Evolutionary conservation across 2,113 vertebrate species (phyloP).

Genomic region (Oreochromis niloticus): DNA sequence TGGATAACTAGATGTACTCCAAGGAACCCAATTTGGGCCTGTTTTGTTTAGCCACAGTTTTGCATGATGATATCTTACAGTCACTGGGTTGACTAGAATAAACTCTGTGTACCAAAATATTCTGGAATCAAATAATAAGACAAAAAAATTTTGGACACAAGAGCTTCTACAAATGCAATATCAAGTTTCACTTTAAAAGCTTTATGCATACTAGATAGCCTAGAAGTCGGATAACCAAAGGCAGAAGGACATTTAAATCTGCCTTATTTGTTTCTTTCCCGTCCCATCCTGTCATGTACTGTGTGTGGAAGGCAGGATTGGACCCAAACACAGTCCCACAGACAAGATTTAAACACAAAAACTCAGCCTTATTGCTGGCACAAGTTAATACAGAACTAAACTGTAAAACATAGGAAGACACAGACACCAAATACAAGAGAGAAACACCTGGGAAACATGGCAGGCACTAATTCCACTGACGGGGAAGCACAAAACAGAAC

Average conservation of each 20-base stretch:
- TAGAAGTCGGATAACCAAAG: neutral
- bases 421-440: neutral
- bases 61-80: fast-evolving
- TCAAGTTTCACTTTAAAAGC: neutral
- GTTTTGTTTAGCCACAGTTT: neutral
- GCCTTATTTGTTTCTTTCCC: neutral
- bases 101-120: neutral
- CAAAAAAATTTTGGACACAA: neutral
- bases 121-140: neutral
- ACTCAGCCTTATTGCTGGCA: neutral
- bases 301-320: neutral
- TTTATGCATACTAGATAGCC: neutral
- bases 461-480: neutral
- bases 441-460: neutral
- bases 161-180: neutral
- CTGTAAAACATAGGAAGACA: neutral
- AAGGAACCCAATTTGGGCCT: neutral
- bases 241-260: neutral
- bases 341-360: neutral
- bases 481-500: neutral
- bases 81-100: neutral
- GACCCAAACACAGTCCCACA: neutral
- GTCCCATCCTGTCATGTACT: neutral
- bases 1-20: no score
- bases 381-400: neutral